Evolutionary conservation across 2,113 vertebrate species (phyloP), one percentile per base, ranked within the genome.

Genomic region (Tragelaphus buxtoni): DNA sequence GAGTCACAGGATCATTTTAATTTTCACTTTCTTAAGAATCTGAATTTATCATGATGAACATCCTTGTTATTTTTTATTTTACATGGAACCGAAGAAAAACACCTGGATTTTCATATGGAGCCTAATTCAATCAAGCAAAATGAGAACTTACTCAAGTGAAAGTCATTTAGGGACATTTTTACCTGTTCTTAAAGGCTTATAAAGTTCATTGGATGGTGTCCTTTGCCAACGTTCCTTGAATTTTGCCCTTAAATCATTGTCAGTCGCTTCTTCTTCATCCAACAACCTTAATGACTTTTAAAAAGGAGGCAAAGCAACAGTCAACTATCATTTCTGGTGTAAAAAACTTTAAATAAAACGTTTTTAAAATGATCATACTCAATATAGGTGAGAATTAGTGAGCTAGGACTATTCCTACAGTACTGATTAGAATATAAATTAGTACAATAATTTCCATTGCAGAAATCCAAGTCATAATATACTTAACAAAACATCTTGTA

Each of bases 151-250:
- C 42, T 94, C n/a, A 86, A 60, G 17, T 20, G 9, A 35, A 90
- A 32, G 45, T 88, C 45, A 94, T n/a, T 30, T 84, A 53, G 56
- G 35, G 20, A 65, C 30, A 91, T 77, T 80, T 84, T 97, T 97
- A 99, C 99, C 99, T 98, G 99, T 18, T 97, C 99, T 99, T 86
- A 99, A 98, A 76, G 99, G 98, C 96, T 99, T 99, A 94, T 99
- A 99, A 13, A 99, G 99, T 5, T 99, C 99, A 89, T 97, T 99
- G 92, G 99, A 99, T 12, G 99, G 99, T 0, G 99, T 99, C 98
- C 99, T 99, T 98, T 99, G 99, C 99, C 99, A 99, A 80, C 99
- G 99, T 87, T 99, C 99, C 97, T 98, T 99, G 98, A 99, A 99
- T 98, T 99, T 99, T 90, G 98, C 97, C 98, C 99, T 98, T 96